phyloP scores from a whole-genome alignment of 2,113 vertebrate genomes.

The Narcine bancroftii region DNA sequence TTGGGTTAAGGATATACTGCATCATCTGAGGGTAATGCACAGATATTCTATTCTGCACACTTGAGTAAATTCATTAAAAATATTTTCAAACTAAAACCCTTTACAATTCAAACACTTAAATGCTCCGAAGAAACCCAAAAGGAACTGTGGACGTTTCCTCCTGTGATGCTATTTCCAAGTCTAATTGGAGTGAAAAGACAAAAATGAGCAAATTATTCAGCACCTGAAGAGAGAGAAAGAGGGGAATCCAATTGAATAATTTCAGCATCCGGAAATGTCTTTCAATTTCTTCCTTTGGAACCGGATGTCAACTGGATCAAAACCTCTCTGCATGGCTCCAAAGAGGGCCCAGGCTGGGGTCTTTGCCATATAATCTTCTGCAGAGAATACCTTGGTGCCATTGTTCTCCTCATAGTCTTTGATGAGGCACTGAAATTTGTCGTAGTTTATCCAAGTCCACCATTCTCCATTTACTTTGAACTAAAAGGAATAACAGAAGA shows the following conservation, averaged over 20 bases:
- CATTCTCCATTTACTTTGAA: conserved; percentile 75
- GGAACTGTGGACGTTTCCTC: neutral
- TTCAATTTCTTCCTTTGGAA: conserved; percentile 72
- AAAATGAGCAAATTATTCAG: no score
- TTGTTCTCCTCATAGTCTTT: conserved; percentile 53
- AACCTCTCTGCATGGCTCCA: conserved; percentile 72
- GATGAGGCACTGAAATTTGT: conserved; percentile 74
- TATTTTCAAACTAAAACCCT: neutral
- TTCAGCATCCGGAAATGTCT: conserved; percentile 78
- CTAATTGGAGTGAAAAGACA: no score
- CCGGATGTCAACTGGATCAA: conserved; percentile 74
- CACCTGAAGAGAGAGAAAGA: no score
- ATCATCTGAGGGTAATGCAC: neutral
- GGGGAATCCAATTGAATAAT: neutral
- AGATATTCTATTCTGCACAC: neutral
- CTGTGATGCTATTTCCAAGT: neutral
- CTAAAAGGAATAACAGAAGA: conserved; percentile 50
- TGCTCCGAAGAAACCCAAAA: neutral
- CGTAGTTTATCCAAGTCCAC: conserved; percentile 88
- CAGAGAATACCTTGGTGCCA: conserved; percentile 59
- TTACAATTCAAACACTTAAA: neutral
- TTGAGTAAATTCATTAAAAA: neutral
- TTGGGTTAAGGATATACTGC: neutral
- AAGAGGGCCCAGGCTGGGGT: conserved; percentile 83
- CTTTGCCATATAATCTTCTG: conserved; percentile 68